A percentile compares a stretch with the other conserved stretches of the same genome.
These are phyloP conservation scores for Panurus biarmicus DNA, from an alignment of 2,113 vertebrate genomes.

Conservation along the genomic window DNA sequence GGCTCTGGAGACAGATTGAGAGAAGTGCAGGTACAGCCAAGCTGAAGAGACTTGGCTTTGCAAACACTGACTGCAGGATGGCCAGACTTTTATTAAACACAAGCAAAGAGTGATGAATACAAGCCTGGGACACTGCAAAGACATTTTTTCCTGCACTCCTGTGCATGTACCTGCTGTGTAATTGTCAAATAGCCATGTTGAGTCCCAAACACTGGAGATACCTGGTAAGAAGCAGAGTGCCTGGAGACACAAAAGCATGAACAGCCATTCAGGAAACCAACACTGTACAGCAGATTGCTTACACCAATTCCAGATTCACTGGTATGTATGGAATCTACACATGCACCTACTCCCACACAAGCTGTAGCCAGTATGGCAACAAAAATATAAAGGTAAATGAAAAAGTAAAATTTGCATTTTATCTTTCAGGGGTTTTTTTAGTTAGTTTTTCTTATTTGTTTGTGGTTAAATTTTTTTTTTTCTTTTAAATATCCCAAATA, in stretches of 20 bases:
- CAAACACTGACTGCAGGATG: not conserved
- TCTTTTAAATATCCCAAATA: not conserved
- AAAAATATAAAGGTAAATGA: not conserved
- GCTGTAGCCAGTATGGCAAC: not conserved
- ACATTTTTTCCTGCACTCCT: not conserved
- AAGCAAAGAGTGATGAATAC: not conserved
- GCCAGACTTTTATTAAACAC: not conserved
- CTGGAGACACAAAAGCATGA: not conserved
- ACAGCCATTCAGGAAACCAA: not conserved
- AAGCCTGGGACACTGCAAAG: fast-evolving
- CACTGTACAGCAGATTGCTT: not conserved
- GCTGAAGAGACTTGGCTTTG: not conserved
- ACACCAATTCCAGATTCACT: not conserved
- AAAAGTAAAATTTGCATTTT: not conserved
- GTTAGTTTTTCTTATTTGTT: not conserved
- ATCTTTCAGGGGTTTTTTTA: fast-evolving
- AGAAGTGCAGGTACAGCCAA: not conserved
- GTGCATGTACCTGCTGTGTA: not conserved
- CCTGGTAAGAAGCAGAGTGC: not conserved
- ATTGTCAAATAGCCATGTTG: not conserved
- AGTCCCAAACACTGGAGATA: not conserved
- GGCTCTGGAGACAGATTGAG: not conserved
- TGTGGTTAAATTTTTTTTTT: not conserved
- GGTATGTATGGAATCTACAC: not conserved
- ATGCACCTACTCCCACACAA: not conserved